Base-by-base conservation (phyloP, 2,113 vertebrate genomes). In the Menura novaehollandiae region DNA sequence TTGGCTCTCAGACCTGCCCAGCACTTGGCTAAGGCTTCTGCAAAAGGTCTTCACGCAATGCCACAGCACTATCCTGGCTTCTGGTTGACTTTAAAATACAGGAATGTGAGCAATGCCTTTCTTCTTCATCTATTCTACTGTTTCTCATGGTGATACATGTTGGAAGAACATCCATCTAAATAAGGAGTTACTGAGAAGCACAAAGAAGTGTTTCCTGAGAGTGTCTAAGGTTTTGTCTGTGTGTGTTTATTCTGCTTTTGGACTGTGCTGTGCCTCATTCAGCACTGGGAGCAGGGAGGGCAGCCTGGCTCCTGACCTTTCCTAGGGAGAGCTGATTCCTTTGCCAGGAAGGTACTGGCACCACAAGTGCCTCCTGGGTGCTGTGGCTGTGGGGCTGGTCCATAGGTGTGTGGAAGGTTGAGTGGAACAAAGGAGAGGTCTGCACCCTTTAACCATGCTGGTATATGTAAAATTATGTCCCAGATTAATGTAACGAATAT, bases 391-490 rank as follows among this genome's bases (percentile, higher is more conserved):
- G 68, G 53, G 30, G 5, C 27, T 81, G 49, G 7, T 32, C 41
- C 9, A 1, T 4, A 44, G 13, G 4, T 43, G 11, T 23, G 15
- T 24, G 33, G 16, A 32, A 32, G 20, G 37, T 2, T 0, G 5
- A 81, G 37, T 3, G 7, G n/a, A 8, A 22, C 41, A 49, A 78
- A 71, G 33, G 33, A 62, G 26, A 16, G 9, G 4, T 64, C 58
- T 91, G 49, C n/a, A 60, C 17, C 6, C 19, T 86, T 69, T 44
- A 66, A 10, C 22, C 56, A 0, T 5, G 51, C 53, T 68, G 15
- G 3, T 14, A 4, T n/a, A 53, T 0, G 0, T n/a, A 13, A 69
- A 68, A 7, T 46, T 49, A 69, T 7, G 9, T 11, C 13, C 13
- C 26, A 21, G 46, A 13, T 62, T 67, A 83, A 49, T 5, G 11